These are phyloP conservation scores for Macheiramphus alcinus DNA, from an alignment of 2,113 vertebrate genomes.

Conservation along the genomic window DNA sequence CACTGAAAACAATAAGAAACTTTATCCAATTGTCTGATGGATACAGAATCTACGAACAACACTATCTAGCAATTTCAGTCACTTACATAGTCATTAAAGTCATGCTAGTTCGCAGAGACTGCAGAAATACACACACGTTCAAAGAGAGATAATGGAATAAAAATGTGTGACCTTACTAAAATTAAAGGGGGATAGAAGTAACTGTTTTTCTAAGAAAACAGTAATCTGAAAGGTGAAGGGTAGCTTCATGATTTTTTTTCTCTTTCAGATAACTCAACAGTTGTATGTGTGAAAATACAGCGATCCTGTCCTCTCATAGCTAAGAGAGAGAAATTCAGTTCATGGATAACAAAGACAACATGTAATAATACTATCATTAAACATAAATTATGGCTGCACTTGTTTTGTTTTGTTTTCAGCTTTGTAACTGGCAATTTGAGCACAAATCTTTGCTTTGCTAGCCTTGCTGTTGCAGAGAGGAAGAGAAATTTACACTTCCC, in stretches of 20 bases:
- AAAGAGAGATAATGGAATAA: neutral
- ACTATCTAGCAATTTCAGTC: neutral
- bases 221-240: neutral
- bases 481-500: neutral
- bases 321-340: neutral
- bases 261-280: neutral
- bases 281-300: neutral
- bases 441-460: neutral
- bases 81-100: neutral
- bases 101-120: neutral
- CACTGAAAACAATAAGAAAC: neutral
- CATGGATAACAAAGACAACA: neutral
- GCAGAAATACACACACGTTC: neutral
- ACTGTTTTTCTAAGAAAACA: neutral
- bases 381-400: neutral
- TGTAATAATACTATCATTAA: neutral
- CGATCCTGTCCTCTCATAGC: neutral
- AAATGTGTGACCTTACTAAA: neutral
- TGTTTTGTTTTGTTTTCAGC: neutral
- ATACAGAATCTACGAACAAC: neutral
- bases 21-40: neutral
- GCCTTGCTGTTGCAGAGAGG: neutral
- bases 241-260: neutral
- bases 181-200: neutral
- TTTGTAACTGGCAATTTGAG: neutral